phyloP scores from a whole-genome alignment of 2,888 invertebrate genomes.

The Eristalinus sepulchralis region DNA sequence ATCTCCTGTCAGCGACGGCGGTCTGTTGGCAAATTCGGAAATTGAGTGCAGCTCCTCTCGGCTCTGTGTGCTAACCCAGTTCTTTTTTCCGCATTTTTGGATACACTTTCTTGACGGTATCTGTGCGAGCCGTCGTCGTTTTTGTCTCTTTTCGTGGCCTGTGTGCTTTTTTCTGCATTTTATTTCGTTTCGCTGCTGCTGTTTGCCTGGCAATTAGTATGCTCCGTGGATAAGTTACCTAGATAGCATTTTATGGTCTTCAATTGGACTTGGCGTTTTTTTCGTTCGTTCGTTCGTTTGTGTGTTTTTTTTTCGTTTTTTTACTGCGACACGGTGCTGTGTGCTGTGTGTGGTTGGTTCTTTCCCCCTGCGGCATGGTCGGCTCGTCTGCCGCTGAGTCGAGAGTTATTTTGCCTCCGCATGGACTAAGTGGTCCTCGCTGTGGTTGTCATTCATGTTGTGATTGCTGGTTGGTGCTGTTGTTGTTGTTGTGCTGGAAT shows the following conservation, averaged over 20 bases:
- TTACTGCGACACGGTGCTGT: not conserved
- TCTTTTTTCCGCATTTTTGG: slow-evolving; percentile 22
- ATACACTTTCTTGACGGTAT: slow-evolving; percentile 53
- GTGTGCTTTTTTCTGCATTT: slow-evolving; percentile 2
- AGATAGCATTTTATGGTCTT: slow-evolving; percentile 70
- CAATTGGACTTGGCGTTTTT: slow-evolving; percentile 36
- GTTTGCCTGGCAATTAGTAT: slow-evolving; percentile 63
- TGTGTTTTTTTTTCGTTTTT: slow-evolving; percentile 9
- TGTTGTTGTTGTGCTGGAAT: slow-evolving; percentile 56
- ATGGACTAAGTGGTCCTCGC: slow-evolving; percentile 63
- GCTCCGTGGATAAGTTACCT: slow-evolving; percentile 67
- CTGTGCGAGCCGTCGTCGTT: slow-evolving; percentile 7
- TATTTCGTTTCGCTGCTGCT: slow-evolving; percentile 24
- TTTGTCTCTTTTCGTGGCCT: not conserved
- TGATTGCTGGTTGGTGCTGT: not conserved
- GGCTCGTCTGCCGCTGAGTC: slow-evolving; percentile 12
- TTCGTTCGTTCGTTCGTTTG: not conserved
- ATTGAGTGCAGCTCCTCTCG: slow-evolving; percentile 49
- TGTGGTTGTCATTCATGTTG: slow-evolving; percentile 28
- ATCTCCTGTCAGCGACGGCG: not conserved
- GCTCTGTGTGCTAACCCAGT: slow-evolving; percentile 52
- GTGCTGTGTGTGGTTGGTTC: slow-evolving; percentile 24
- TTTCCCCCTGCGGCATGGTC: slow-evolving; percentile 6
- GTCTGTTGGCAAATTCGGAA: slow-evolving; percentile 41
- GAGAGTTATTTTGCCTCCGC: slow-evolving; percentile 43